Percentiles rank a stretch among this genome's conserved stretches.
Evolutionary conservation across 2,888 invertebrate genomes (phyloP).

Genomic region (Microlaimidae sp.): DNA sequence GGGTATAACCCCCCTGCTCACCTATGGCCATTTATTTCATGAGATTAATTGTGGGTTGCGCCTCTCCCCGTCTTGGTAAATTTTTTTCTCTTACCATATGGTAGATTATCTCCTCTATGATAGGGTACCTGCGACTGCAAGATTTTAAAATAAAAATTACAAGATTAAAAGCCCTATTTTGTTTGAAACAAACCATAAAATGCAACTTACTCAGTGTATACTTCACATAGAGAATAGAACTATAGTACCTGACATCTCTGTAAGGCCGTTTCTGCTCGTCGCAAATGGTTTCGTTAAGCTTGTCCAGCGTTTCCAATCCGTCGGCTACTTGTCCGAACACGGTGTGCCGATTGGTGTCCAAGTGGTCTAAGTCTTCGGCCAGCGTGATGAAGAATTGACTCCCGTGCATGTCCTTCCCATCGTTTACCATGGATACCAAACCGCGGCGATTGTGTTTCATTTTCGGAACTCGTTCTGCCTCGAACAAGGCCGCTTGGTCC

Average conservation of each 20-base stretch:
- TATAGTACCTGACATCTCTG: slow-evolving; percentile 54
- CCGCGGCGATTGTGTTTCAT: slow-evolving; percentile 74
- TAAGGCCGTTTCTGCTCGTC: slow-evolving; percentile 75
- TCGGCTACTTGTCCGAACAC: slow-evolving; percentile 78
- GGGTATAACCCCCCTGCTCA: too few relatives aligned
- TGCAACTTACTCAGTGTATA: too few relatives aligned
- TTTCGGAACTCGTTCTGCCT: slow-evolving; percentile 71
- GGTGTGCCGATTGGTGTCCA: slow-evolving; percentile 67
- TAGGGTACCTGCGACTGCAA: too few relatives aligned
- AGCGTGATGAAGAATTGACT: slow-evolving; percentile 93
- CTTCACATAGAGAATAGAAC: slow-evolving; percentile 4
- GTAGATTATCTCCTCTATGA: too few relatives aligned
- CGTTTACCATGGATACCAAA: slow-evolving; percentile 51
- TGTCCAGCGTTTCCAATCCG: slow-evolving; percentile 58
- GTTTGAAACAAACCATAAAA: too few relatives aligned
- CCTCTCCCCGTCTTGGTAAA: too few relatives aligned
- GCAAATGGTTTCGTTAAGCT: slow-evolving; percentile 80
- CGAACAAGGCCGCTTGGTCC: slow-evolving; percentile 65
- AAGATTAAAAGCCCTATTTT: too few relatives aligned
- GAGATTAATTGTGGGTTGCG: too few relatives aligned
- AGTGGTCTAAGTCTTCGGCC: slow-evolving; percentile 62
- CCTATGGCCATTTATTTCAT: too few relatives aligned
- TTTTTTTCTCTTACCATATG: too few relatives aligned
- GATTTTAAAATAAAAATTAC: too few relatives aligned
- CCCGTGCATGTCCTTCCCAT: slow-evolving; percentile 61